phyloP scores from a whole-genome alignment of 2,888 invertebrate species.

The Yponomeuta evonymella region DNA sequence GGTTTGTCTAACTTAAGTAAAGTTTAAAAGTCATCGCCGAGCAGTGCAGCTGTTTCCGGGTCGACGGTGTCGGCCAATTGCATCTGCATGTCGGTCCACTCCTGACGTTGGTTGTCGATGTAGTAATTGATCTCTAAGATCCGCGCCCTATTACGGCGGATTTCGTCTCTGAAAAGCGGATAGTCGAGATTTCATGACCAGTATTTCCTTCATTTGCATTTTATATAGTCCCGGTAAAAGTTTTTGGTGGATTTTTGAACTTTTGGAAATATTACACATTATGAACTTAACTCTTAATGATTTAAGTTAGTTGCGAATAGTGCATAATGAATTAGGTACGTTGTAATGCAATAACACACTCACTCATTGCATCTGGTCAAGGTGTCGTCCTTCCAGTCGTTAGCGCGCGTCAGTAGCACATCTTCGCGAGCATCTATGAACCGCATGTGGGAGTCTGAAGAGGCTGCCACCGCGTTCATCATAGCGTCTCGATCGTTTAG shows the following conservation, averaged over 20 bases:
- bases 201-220: too few relatives aligned
- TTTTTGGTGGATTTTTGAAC: too few relatives aligned
- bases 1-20: not conserved
- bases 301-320: too few relatives aligned
- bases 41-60: constrained; percentile 56
- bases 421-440: constrained; percentile 88
- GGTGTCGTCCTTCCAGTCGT: constrained; percentile 81
- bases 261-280: too few relatives aligned
- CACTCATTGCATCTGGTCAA: constrained; percentile 80
- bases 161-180: constrained; percentile 77
- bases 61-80: constrained; percentile 55
- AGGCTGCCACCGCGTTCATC: constrained; percentile 64
- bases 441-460: constrained; percentile 84
- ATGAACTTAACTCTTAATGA: too few relatives aligned
- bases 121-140: constrained; percentile 88
- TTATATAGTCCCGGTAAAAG: too few relatives aligned
- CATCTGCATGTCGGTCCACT: constrained; percentile 77
- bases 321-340: too few relatives aligned
- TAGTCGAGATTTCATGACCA: too few relatives aligned
- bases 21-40: constrained; percentile 55
- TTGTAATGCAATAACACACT: constrained; percentile 28
- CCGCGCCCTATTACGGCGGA: constrained; percentile 81
- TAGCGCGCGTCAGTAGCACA: constrained; percentile 79
- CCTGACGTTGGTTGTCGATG: constrained; percentile 83
- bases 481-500: constrained; percentile 67